Evolutionary conservation across 2,113 vertebrate species (phyloP).

Genomic region (Megaleporinus macrocephalus): DNA sequence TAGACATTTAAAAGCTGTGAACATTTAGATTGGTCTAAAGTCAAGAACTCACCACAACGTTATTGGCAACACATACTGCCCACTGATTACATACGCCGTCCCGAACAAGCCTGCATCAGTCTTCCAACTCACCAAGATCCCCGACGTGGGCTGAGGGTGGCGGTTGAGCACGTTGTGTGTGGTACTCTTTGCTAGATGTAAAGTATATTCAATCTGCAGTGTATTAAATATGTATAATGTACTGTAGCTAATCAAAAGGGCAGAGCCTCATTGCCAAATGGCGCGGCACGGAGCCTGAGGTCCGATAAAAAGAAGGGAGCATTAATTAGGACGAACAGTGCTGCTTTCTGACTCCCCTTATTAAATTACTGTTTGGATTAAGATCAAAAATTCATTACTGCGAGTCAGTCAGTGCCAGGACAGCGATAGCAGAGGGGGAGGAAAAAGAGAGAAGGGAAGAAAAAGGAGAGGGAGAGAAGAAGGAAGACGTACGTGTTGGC

Average conservation of each 20-base stretch:
- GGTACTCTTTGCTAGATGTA: constrained; percentile 17
- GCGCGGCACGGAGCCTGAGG: constrained; percentile 46
- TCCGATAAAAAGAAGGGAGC: constrained; percentile 61
- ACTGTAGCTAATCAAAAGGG: constrained; percentile 60
- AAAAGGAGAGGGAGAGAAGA: background rate
- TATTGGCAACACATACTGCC: background rate
- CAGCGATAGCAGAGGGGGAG: constrained; percentile 47
- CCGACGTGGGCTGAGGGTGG: background rate
- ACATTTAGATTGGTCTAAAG: background rate
- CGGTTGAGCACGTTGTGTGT: background rate
- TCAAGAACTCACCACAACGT: background rate
- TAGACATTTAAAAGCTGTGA: background rate
- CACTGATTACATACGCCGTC: background rate
- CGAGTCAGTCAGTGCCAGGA: constrained; percentile 58
- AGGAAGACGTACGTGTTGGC: constrained; percentile 18
- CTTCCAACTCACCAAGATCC: background rate
- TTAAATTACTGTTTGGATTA: constrained; percentile 75
- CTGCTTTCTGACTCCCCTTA: constrained; percentile 62
- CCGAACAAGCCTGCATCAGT: background rate
- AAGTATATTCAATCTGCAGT: constrained; percentile 45
- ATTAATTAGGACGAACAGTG: constrained; percentile 65
- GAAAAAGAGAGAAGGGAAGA: background rate
- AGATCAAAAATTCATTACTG: constrained; percentile 73
- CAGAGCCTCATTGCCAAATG: constrained; percentile 54
- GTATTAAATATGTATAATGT: constrained; percentile 59